Evolutionary conservation across 92 coral and sea anemone species (phyloP).

Genomic region (Palythoa caribaeorum): DNA sequence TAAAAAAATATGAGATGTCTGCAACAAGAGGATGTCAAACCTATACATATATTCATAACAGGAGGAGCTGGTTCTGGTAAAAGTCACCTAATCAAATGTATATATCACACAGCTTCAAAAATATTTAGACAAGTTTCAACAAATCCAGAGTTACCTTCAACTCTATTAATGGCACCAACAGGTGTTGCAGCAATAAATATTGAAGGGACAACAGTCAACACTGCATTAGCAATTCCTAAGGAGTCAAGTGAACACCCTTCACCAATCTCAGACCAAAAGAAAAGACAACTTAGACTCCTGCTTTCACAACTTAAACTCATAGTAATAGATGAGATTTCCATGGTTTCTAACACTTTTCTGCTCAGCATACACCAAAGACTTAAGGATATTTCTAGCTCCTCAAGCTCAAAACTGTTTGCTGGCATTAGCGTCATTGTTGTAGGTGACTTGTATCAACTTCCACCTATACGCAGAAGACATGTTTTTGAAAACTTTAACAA

Average conservation of each 20-base stretch:
- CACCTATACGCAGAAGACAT: slow-evolving; percentile 30
- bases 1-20: slow-evolving; percentile 32
- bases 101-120: slow-evolving; percentile 47
- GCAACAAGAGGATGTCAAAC: slow-evolving; percentile 23
- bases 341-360: slow-evolving; percentile 63
- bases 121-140: slow-evolving; percentile 37
- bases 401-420: slow-evolving; percentile 26
- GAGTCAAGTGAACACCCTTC: slow-evolving; percentile 58
- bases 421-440: slow-evolving; percentile 9
- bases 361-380: slow-evolving; percentile 64
- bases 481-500: slow-evolving; percentile 50
- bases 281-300: slow-evolving; percentile 47
- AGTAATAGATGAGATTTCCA: not conserved
- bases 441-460: not conserved
- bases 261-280: slow-evolving; percentile 71
- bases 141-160: slow-evolving; percentile 25
- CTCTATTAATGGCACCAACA: not conserved
- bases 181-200: too few species aligned
- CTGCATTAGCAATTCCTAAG: slow-evolving; percentile 67
- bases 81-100: slow-evolving; percentile 40
- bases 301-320: slow-evolving; percentile 54
- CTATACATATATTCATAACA: slow-evolving; percentile 3
- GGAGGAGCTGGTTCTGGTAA: slow-evolving; percentile 23
- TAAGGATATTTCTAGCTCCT: slow-evolving; percentile 67
- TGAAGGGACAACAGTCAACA: slow-evolving; percentile 45